These are phyloP conservation scores for Aphaenogaster rudis DNA, from an alignment of 1,140 invertebrate species.

Conservation along the genomic window DNA sequence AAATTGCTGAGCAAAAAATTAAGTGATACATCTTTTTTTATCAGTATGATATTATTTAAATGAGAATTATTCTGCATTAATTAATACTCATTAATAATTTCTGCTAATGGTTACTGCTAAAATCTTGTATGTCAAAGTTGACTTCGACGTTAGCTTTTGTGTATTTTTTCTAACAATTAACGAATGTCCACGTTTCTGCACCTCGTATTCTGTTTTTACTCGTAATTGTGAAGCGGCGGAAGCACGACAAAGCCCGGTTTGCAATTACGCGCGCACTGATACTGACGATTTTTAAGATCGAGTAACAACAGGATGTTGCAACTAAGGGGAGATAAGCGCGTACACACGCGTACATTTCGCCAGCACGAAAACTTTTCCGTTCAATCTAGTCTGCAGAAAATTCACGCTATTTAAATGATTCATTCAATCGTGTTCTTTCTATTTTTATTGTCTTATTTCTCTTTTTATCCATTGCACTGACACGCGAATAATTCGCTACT, in stretches of 20 bases:
- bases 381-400: background rate
- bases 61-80: constrained; percentile 14
- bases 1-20: background rate
- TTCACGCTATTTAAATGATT: background rate
- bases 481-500: background rate
- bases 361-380: background rate
- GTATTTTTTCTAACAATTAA: constrained; percentile 15
- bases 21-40: background rate
- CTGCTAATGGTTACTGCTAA: background rate
- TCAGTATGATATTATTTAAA: background rate
- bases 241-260: constrained; percentile 2
- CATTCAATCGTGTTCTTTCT: background rate
- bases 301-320: constrained; percentile 29
- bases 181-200: background rate
- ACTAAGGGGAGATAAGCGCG: constrained; percentile 44
- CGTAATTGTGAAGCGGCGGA: background rate
- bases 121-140: background rate
- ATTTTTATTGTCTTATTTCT: background rate
- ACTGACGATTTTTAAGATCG: constrained; percentile 35
- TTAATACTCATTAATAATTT: background rate
- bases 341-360: background rate
- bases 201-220: background rate
- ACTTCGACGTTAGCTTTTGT: background rate
- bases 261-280: constrained; percentile 44
- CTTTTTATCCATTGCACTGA: background rate